These are phyloP conservation scores for Hylaeus anthracinus DNA, from an alignment of 1,140 invertebrate genomes.

Conservation along the genomic window DNA sequence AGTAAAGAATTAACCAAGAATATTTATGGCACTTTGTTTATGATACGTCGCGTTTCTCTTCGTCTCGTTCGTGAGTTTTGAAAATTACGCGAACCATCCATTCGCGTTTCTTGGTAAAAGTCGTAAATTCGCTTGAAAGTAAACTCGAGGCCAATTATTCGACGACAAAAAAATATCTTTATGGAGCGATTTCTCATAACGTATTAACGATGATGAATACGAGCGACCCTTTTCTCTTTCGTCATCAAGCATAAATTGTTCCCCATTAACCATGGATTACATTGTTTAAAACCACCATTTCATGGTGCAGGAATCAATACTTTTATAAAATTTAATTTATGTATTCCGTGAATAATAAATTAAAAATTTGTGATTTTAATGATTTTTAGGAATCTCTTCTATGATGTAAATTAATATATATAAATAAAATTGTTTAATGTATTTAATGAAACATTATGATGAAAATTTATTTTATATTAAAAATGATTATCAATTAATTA, in stretches of 20 bases:
- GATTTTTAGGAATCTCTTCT: too few species aligned
- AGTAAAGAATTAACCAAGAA: neutral
- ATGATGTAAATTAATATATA: too few species aligned
- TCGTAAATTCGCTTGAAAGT: slow-evolving; percentile 11
- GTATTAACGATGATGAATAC: slow-evolving; percentile 21
- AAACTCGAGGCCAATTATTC: neutral
- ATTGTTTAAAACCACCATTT: neutral
- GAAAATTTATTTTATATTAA: too few species aligned
- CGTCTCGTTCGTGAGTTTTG: neutral
- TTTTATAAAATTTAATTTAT: neutral
- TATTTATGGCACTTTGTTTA: neutral
- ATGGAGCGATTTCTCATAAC: slow-evolving; percentile 19
- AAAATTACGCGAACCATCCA: slow-evolving; percentile 2
- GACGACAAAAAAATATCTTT: neutral
- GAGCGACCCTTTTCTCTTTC: neutral
- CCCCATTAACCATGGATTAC: neutral
- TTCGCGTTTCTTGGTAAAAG: slow-evolving; percentile 1
- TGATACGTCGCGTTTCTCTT: neutral
- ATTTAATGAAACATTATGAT: too few species aligned
- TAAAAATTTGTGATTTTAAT: too few species aligned
- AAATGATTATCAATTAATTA: too few species aligned
- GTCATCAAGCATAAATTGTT: neutral
- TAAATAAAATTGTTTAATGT: too few species aligned
- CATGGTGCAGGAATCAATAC: neutral
- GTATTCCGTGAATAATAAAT: too few species aligned